phyloP scores from a whole-genome alignment of 2,797 vertebrate species.

The Oophaga sylvatica region DNA sequence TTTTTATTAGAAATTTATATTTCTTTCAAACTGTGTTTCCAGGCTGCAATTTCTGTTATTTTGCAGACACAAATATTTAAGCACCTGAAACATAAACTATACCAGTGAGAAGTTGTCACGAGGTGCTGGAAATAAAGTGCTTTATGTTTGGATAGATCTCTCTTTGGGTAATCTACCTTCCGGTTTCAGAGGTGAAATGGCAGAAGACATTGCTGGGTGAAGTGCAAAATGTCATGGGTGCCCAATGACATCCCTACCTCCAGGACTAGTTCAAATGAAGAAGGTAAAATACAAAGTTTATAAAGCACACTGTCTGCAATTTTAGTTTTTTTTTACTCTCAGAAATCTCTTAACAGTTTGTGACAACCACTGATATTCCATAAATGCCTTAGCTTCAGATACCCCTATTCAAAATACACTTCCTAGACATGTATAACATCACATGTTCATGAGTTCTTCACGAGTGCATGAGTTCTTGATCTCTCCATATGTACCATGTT shows the following conservation, averaged over 20 bases:
- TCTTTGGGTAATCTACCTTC: not conserved
- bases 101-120: not conserved
- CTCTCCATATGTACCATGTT: no score
- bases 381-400: no score
- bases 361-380: no score
- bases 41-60: constrained; percentile 13
- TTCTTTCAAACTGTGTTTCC: constrained; percentile 17
- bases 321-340: no score
- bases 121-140: not conserved
- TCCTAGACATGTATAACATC: no score
- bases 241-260: not conserved
- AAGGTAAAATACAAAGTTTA: no score
- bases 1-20: constrained; percentile 36
- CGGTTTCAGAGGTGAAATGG: not conserved
- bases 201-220: not conserved
- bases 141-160: not conserved
- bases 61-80: not conserved
- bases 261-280: no score
- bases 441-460: no score
- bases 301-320: no score
- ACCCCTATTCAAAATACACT: no score
- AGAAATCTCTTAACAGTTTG: no score
- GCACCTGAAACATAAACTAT: not conserved
- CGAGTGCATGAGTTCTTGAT: no score
- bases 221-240: not conserved